Percentiles rank a stretch among this genome's conserved stretches.
These are phyloP conservation scores for Bursaphelenchus mucronatus DNA, from an alignment of 1,140 invertebrate species.

Conservation along the genomic window DNA sequence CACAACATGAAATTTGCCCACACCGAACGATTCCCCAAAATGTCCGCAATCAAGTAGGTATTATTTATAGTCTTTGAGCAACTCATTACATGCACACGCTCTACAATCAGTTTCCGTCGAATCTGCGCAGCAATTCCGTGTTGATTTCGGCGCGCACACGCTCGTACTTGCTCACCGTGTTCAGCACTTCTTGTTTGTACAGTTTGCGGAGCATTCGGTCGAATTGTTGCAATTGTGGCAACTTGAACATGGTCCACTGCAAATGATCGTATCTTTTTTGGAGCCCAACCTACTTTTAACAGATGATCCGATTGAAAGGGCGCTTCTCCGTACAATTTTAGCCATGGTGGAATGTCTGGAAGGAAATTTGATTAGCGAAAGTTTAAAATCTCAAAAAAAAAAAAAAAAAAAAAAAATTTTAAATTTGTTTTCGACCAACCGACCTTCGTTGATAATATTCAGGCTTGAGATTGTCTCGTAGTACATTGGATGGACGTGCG, in stretches of 20 bases:
- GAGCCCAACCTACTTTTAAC: slow-evolving; percentile 34
- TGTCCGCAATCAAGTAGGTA: too few species aligned
- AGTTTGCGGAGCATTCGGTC: slow-evolving; percentile 46
- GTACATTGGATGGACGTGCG: too few species aligned
- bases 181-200: slow-evolving; percentile 48
- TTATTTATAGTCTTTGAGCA: too few species aligned
- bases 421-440: too few species aligned
- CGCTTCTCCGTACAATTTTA: slow-evolving; percentile 39
- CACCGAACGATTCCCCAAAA: too few species aligned
- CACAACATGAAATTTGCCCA: too few species aligned
- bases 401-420: too few species aligned
- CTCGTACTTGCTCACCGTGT: slow-evolving; percentile 50
- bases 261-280: slow-evolving; percentile 21
- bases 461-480: too few species aligned
- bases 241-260: slow-evolving; percentile 44
- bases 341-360: slow-evolving; percentile 40
- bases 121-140: slow-evolving; percentile 30
- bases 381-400: too few species aligned
- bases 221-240: slow-evolving; percentile 37
- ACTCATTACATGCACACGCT: too few species aligned
- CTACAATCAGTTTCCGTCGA: slow-evolving; percentile 6
- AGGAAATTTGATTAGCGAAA: too few species aligned
- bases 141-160: slow-evolving; percentile 42
- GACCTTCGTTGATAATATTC: too few species aligned
- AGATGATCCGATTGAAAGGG: slow-evolving; percentile 44